Evolutionary conservation across 2,797 vertebrate genomes (phyloP).

Genomic region (Sebastes trivittatus): DNA sequence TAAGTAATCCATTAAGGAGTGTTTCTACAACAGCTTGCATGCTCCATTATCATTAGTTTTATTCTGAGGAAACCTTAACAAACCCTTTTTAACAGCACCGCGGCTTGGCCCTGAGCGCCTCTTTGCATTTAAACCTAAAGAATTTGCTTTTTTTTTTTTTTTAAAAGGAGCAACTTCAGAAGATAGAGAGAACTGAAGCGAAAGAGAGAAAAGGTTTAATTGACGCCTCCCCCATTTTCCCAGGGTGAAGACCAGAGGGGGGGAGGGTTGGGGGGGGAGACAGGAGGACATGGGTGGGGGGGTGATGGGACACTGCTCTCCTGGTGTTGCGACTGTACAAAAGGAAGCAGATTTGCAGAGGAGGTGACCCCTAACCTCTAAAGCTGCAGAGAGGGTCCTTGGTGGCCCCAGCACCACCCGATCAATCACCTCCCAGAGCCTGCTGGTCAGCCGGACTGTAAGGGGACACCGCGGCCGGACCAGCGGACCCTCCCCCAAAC

Average conservation of each 20-base stretch:
- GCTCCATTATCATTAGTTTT: slow-evolving; percentile 77
- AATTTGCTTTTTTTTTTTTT: slow-evolving; percentile 54
- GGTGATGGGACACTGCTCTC: slow-evolving; percentile 86
- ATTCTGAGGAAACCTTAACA: slow-evolving; percentile 72
- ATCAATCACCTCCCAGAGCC: slow-evolving; percentile 95
- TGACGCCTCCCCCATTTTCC: slow-evolving; percentile 92
- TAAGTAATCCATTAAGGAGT: slow-evolving; percentile 75
- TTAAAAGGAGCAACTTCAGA: slow-evolving; percentile 68
- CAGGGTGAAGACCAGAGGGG: slow-evolving; percentile 90
- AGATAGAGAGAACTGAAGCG: slow-evolving; percentile 73
- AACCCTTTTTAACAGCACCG: slow-evolving; percentile 59
- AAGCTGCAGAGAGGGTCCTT: slow-evolving; percentile 91
- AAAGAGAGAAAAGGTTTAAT: slow-evolving; percentile 78
- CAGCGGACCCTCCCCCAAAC: slow-evolving; percentile 61
- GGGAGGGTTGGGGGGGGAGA: slow-evolving; percentile 51
- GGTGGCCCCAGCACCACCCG: slow-evolving; percentile 94
- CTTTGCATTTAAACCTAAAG: slow-evolving; percentile 88
- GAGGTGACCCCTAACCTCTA: slow-evolving; percentile 93
- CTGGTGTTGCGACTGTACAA: slow-evolving; percentile 93
- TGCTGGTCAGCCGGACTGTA: slow-evolving; percentile 91
- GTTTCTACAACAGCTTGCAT: slow-evolving; percentile 73
- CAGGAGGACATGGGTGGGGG: neutral
- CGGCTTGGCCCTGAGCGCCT: slow-evolving; percentile 62
- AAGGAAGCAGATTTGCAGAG: slow-evolving; percentile 95
- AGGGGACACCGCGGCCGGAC: slow-evolving; percentile 87